phyloP scores from a whole-genome alignment of 2,113 vertebrate genomes.

The Acanthisitta chloris region DNA sequence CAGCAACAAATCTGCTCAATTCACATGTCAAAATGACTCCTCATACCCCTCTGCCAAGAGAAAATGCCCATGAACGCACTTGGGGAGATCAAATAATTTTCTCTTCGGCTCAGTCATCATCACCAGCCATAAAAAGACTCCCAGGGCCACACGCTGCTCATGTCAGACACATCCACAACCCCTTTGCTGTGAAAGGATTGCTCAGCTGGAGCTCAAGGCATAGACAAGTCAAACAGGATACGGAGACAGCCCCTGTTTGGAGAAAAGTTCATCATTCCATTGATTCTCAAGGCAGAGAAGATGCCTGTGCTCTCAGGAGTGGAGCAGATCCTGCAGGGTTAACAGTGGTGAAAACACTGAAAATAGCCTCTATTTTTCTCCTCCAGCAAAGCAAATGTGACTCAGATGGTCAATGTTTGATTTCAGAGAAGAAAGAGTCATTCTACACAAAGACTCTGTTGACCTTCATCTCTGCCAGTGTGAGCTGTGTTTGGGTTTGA shows the following conservation, averaged over 20 bases:
- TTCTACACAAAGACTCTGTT: not conserved
- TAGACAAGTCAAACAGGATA: not conserved
- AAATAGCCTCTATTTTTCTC: not conserved
- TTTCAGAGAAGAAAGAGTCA: not conserved
- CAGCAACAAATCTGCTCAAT: constrained; percentile 4
- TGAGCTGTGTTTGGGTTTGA: not conserved
- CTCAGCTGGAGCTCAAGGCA: not conserved
- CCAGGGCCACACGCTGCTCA: not conserved
- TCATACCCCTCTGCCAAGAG: not conserved
- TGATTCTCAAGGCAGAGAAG: not conserved
- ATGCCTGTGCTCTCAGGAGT: not conserved
- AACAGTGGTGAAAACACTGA: not conserved
- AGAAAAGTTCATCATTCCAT: not conserved
- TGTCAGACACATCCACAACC: not conserved
- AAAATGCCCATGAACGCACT: not conserved
- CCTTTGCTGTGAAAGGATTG: not conserved
- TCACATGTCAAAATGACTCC: not conserved
- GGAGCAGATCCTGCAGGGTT: not conserved
- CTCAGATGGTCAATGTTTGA: not conserved
- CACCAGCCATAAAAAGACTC: not conserved
- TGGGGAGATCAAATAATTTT: not conserved
- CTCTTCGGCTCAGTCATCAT: not conserved
- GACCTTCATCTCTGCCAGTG: not conserved
- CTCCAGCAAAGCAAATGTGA: not conserved
- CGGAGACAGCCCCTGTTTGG: too few relatives aligned